phyloP scores from a whole-genome alignment of 2,888 invertebrate genomes.

The Cataglyphis rosenhaueri region DNA sequence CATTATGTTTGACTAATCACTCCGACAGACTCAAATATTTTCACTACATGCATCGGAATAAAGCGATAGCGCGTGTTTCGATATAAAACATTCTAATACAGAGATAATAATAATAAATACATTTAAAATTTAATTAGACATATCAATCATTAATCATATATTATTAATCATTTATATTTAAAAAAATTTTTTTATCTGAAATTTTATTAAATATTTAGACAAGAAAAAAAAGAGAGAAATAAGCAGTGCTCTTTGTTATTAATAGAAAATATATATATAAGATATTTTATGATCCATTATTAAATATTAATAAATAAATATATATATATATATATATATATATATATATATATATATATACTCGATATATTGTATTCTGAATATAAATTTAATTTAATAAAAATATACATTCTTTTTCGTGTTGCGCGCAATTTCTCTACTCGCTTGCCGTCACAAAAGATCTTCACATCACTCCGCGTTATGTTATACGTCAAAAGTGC shows the following conservation, averaged over 20 bases:
- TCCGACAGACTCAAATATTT: constrained; percentile 31
- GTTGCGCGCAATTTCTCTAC: neutral
- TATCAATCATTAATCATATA: neutral
- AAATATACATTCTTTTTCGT: no score
- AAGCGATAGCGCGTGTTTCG: neutral
- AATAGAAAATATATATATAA: neutral
- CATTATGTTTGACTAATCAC: neutral
- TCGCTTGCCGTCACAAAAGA: neutral
- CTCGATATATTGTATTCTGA: neutral
- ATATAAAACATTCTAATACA: neutral
- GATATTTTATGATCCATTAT: neutral
- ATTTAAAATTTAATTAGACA: neutral
- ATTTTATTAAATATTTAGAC: neutral
- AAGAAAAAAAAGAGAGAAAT: neutral
- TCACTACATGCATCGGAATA: neutral
- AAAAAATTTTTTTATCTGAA: neutral
- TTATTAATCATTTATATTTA: neutral
- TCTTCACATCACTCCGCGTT: neutral
- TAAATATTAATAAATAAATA: neutral
- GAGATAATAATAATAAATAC: neutral
- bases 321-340: neutral
- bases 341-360: neutral
- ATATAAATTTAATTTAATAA: neutral
- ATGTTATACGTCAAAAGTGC: constrained; percentile 32
- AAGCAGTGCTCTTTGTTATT: neutral